Base-by-base conservation (phyloP, 2,888 invertebrate species). In the Lagria hirta region DNA sequence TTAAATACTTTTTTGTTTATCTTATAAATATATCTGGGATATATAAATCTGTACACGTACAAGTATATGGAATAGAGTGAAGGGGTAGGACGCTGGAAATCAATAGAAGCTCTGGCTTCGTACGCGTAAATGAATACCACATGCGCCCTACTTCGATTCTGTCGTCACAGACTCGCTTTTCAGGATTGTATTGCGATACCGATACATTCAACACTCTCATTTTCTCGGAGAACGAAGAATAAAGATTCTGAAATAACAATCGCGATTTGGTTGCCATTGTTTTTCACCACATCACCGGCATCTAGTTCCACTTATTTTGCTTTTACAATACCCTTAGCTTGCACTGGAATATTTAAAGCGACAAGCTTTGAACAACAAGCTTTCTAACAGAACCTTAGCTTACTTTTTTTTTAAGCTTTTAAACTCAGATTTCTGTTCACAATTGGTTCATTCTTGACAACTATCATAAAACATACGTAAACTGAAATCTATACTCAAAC, bases 41-140 rank as follows among this genome's bases (percentile, higher is more conserved):
- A 51, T 52, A 56, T 55, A 56, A 56, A 58, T 57, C 54, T 54
- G 54, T 56, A 56, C 53, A 52, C 51, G 56, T 55, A 51, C 50
- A 52, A 51, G 53, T 49, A 50, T 58, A 53, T 50, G n/a, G n/a
- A n/a, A n/a, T n/a, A 34, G 53, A 45, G 42, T 32, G 28, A 43
- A 41, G 52, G 56, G 50, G 55, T 49, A 57, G 52, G 55, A 60
- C 53, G 52, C 48, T 58, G 54, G 59, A 62, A 62, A 62, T 62
- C 62, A 61, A 62, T 62, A 62, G 56, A 51, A 54, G 57, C 57
- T 55, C 54, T 59, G 59, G 61, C 61, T 61, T 58, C 55, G 59
- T 60, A 60, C 61, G 62, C 61, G 62, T 60, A 62, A 62, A 62
- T 62, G 62, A 62, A 60, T 62, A 62, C 62, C 62, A 62, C 62